Evolutionary conservation across 2,113 vertebrate genomes (phyloP), one percentile per base, ranked within the genome.

Genomic region (Cebus imitator): DNA sequence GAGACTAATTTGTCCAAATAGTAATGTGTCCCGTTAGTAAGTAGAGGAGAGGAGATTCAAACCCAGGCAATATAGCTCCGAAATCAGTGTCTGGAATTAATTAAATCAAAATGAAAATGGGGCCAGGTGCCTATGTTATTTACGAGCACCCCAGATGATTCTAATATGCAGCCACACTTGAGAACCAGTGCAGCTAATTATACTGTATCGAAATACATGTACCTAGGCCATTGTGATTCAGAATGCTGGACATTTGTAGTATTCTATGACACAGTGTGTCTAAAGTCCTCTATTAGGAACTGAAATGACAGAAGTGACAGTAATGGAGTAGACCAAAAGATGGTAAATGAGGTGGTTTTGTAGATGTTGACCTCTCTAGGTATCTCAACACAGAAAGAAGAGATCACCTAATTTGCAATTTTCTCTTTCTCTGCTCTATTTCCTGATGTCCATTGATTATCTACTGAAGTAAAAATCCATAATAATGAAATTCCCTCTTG

Each of bases 361-460:
- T 91, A 81, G 90, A 95, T 90, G 17, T 95, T 95, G 81, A 84
- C 89, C 5, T 68, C 52, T 93, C 82, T 82, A 43, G 17, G 16
- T 79, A 45, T 94, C 81, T 75, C 20, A 76, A 78, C 37, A 87
- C 35, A 96, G 35, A 96, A 93, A 70, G 11, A 82, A 97, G 76
- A 72, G 14, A 58, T 32, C 6, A 4, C 32, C 37, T 81, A 78
- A 92, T 96, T 94, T 96, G 45, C 14, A 55, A 0, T 95, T 84
- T 95, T 95, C 52, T 93, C 52, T 94, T 89, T 82, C 88, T 72
- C 50, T 85, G 40, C 50, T 95, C 45, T 92, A 7, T 82, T 97
- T 94, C 73, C n/a, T 75, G 61, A 21, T 87, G 88, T 40, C 30
- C 32, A 61, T 83, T 94, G 91, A 79, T 96, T 96, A 84, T 58